phyloP scores from a whole-genome alignment of 2,888 invertebrate species.

The Drosophila prolongata region DNA sequence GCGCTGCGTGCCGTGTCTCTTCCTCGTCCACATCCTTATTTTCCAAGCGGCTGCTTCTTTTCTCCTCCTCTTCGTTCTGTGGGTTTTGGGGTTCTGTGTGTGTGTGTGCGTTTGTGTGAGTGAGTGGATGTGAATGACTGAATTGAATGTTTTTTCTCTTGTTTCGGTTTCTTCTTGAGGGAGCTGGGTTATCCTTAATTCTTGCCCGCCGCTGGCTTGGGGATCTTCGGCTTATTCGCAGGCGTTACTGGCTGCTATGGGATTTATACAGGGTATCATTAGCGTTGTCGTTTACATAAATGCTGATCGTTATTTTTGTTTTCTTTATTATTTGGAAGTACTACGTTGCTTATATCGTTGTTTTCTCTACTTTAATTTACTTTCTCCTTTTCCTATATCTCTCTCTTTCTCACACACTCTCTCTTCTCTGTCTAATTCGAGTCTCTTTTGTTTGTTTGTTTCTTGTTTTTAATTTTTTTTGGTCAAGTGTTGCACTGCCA shows the following conservation, averaged over 20 bases:
- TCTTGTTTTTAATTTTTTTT: slow-evolving; percentile 19
- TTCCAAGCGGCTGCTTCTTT: slow-evolving; percentile 1
- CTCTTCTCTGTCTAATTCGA: slow-evolving; percentile 32
- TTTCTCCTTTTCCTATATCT: slow-evolving; percentile 10
- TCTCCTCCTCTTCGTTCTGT: slow-evolving; percentile 5
- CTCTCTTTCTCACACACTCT: slow-evolving; percentile 17
- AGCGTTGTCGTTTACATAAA: slow-evolving; percentile 38
- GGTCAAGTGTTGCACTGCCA: slow-evolving; percentile 38
- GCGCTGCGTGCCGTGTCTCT: not conserved
- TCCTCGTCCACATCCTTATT: slow-evolving; percentile 5
- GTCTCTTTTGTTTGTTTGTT: slow-evolving; percentile 18
- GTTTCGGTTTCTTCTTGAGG: slow-evolving; percentile 6
- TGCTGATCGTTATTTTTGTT: slow-evolving; percentile 19
- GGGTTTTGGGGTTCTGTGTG: slow-evolving; percentile 1
- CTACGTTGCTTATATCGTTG: slow-evolving; percentile 70
- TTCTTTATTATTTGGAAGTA: slow-evolving; percentile 61
- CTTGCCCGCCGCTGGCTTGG: slow-evolving; percentile 1
- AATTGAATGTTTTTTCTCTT: slow-evolving; percentile 12
- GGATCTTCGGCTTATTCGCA: not conserved
- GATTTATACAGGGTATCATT: slow-evolving; percentile 40
- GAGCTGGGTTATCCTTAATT: slow-evolving; percentile 6
- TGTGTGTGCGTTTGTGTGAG: slow-evolving; percentile 3
- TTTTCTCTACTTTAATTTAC: slow-evolving; percentile 44
- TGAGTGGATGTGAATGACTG: slow-evolving; percentile 20
- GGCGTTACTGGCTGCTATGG: slow-evolving; percentile 20